Conservation (phyloP, 2,797 vertebrate genomes). For the Lateolabrax maculatus region DNA sequence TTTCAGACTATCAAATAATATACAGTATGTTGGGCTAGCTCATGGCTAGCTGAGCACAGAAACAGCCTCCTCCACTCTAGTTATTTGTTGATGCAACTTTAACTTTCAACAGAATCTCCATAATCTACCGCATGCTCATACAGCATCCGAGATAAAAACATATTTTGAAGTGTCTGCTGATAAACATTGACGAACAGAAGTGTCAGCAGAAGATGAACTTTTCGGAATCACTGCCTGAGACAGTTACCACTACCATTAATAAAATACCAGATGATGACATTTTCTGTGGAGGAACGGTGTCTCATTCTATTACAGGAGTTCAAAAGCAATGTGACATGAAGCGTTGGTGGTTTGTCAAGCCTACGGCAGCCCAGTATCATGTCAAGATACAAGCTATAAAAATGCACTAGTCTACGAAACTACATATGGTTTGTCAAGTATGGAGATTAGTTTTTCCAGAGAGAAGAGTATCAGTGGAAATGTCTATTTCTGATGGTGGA, state of each 20-base stretch:
- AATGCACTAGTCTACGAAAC: neutral
- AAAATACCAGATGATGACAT: conserved; percentile 33
- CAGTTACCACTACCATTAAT: conserved; percentile 15
- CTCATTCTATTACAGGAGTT: conserved; percentile 13
- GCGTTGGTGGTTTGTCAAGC: neutral
- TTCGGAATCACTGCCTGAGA: too few relatives aligned
- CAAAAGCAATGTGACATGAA: neutral
- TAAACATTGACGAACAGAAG: too few relatives aligned
- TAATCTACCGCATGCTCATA: neutral
- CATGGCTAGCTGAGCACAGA: too few relatives aligned
- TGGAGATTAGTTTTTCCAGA: conserved; percentile 6
- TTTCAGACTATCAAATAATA: too few relatives aligned
- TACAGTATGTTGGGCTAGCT: too few relatives aligned
- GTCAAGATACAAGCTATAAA: conserved; percentile 1
- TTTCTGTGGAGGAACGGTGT: conserved; percentile 13
- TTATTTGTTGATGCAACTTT: too few relatives aligned
- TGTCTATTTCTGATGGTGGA: conserved; percentile 21
- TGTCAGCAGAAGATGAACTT: too few relatives aligned
- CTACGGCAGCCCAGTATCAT: neutral
- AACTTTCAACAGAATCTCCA: too few relatives aligned
- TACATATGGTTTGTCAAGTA: conserved; percentile 5
- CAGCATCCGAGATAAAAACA: neutral
- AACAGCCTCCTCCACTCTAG: too few relatives aligned
- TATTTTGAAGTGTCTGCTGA: neutral
- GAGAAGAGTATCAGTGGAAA: conserved; percentile 1